Evolutionary conservation across 2,888 invertebrate species (phyloP), one percentile per base, ranked within the genome.

Genomic region (Vesta saturnalis): DNA sequence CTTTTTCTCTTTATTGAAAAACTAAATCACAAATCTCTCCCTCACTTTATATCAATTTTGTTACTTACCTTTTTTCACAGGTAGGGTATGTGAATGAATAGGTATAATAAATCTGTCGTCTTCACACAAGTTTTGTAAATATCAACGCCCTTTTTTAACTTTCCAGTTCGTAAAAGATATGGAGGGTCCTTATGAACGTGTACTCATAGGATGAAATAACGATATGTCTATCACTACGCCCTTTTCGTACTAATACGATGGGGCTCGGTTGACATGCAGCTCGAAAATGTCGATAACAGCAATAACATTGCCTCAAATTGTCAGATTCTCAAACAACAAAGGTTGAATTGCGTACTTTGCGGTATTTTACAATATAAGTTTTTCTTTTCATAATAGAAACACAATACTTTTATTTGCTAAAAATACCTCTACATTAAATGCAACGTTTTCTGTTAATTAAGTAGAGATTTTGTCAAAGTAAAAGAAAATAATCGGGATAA

Each of bases 261-360:
- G 35, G 55, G 57, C 22, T 43, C 49, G 60, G 60, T 66, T 66
- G 66, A 66, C 66, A 49, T 35, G 60, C 30, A 56, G 47, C 60
- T 52, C 46, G 66, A 55, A 56, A 60, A 66, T 56, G 66, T 61
- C 66, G 66, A 66, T 66, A 66, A 66, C 66, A 66, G 52, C 55
- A 56, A 60, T 56, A 56, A 56, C 60, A 55, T 56, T 56, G 55
- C 56, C 54, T 60, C 23, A 46, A 54, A 30, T 21, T 21, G 66
- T 56, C 30, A 61, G 57, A 55, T 66, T 56, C 56, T 66, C 56
- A 49, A 46, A 56, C 19, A 58, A 55, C 19, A 22, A 55, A 15
- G 10, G 23, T 55, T 55, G 18, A 49, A 56, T 56, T 35, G 18
- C 21, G 56, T 15, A 21, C 23, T 56, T 56, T 21, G 52, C 4